Evolutionary conservation across 2,888 invertebrate species (phyloP).

Genomic region (Mactromeris polynyma): DNA sequence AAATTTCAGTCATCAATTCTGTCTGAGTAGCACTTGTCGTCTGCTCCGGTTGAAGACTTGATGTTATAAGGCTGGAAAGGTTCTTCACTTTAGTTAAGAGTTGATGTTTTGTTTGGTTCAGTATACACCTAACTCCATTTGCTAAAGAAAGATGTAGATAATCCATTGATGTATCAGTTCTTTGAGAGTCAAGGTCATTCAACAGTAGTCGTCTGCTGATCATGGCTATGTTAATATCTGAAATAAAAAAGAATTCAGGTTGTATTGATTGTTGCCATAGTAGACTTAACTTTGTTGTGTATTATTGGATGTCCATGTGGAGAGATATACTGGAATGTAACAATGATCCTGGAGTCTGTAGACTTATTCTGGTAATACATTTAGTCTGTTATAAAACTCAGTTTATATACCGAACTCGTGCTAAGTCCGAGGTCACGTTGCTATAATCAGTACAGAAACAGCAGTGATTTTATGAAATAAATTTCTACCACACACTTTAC

Average conservation of each 20-base stretch:
- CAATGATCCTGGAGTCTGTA: not conserved
- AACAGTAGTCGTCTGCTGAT: slow-evolving; percentile 32
- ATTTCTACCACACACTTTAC: no score
- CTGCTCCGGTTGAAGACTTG: not conserved
- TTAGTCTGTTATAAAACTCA: no score
- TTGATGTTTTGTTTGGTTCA: slow-evolving; percentile 32
- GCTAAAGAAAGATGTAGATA: slow-evolving; percentile 41
- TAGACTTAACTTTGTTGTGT: no score
- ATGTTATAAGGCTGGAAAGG: slow-evolving; percentile 39
- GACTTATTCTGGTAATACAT: not conserved
- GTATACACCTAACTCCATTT: slow-evolving; percentile 45
- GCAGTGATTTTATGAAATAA: no score
- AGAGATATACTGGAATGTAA: no score
- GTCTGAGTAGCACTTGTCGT: not conserved
- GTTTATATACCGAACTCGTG: no score
- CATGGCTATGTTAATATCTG: slow-evolving; percentile 37
- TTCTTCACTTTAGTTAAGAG: slow-evolving; percentile 36
- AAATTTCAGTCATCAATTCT: not conserved
- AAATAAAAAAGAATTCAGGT: no score
- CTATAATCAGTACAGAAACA: no score
- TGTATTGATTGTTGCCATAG: no score
- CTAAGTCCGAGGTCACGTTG: no score
- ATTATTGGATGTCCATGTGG: no score
- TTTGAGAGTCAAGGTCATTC: slow-evolving; percentile 31
- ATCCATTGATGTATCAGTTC: not conserved